Evolutionary conservation across 2,888 invertebrate species (phyloP).

Genomic region (Holacanthella duospinosa): DNA sequence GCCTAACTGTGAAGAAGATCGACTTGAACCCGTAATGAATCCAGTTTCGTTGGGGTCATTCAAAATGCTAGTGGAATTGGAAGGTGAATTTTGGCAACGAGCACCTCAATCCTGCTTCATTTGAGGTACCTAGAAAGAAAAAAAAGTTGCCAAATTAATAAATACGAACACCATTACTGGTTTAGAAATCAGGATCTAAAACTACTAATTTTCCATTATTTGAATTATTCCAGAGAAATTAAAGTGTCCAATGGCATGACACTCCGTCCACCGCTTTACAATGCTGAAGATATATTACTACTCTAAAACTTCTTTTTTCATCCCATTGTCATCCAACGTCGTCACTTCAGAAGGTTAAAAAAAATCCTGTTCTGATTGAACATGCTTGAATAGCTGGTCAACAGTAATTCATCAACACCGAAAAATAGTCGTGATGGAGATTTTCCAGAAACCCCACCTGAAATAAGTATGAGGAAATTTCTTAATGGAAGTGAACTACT

Average conservation of each 20-base stretch:
- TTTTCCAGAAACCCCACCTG: conserved; percentile 40
- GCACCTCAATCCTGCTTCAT: no score
- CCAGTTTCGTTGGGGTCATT: not conserved
- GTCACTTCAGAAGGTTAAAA: not conserved
- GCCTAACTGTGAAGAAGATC: not conserved
- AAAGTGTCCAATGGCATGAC: conserved; percentile 10
- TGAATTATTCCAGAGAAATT: no score
- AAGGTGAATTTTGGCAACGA: conserved; percentile 22
- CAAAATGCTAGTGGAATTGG: conserved; percentile 22
- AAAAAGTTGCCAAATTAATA: no score
- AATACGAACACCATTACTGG: no score
- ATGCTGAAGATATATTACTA: conserved; percentile 71
- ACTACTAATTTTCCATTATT: no score
- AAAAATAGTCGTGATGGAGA: conserved; percentile 41
- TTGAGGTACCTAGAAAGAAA: no score
- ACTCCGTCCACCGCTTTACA: conserved; percentile 76
- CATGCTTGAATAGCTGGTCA: conserved; percentile 21
- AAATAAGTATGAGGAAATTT: conserved; percentile 79
- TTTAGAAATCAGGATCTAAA: no score
- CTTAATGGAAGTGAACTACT: conserved; percentile 76
- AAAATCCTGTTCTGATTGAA: conserved; percentile 25
- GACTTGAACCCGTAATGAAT: not conserved
- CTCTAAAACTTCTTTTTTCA: conserved; percentile 25
- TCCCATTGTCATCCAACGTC: conserved; percentile 6
- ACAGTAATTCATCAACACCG: not conserved